These are phyloP conservation scores for Synergus umbraculus DNA, from an alignment of 2,888 invertebrate species.

Conservation along the genomic window DNA sequence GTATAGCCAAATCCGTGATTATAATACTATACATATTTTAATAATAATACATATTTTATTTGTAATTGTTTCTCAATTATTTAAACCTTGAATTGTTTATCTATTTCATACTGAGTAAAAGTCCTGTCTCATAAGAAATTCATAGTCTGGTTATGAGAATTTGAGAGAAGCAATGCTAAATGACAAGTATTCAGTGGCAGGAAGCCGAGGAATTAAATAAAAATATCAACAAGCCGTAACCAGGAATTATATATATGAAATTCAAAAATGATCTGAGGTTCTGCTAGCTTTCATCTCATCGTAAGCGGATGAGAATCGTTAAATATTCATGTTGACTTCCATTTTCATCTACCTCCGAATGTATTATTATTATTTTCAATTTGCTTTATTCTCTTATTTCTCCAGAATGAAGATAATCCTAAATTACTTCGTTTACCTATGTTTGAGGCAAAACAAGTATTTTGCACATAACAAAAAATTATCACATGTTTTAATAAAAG, in stretches of 20 bases:
- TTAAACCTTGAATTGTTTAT: too few relatives aligned
- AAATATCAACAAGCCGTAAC: neutral
- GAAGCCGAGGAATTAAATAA: neutral
- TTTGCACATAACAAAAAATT: too few relatives aligned
- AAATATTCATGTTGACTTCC: conserved; percentile 28
- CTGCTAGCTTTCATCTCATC: conserved; percentile 3
- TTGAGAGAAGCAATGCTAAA: neutral
- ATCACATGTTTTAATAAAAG: too few relatives aligned
- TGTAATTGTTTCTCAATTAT: too few relatives aligned
- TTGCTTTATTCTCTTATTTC: neutral
- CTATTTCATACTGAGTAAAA: neutral
- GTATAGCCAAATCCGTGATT: neutral
- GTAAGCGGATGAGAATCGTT: conserved; percentile 20
- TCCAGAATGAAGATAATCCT: neutral
- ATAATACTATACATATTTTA: neutral
- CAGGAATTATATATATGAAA: neutral
- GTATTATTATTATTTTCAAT: conserved; percentile 23
- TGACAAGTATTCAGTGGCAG: neutral
- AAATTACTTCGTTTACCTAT: too few relatives aligned
- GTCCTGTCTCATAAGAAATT: neutral
- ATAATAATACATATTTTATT: too few relatives aligned
- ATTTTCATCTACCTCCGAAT: conserved; percentile 17
- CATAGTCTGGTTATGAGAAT: neutral
- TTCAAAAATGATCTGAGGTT: conserved; percentile 10
- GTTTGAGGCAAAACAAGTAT: neutral